Conservation (phyloP, 2,113 vertebrate species). For the rabbit (Oryctolagus cuniculus) region mOryCun1.1 NC_091448.1:28028001-28028500, state of each 20-base stretch:
- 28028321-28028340: constrained; percentile 54
- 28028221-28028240: constrained; percentile 57
- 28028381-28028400: neutral
- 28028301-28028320: constrained; percentile 14
- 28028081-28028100: neutral
- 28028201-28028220: constrained; percentile 46
- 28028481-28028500: constrained; percentile 44
- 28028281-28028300: neutral
- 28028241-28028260: constrained; percentile 54
- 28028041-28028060: constrained; percentile 15
- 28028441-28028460: neutral
- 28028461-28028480: neutral
- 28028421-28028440: neutral
- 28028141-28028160: constrained; percentile 50
- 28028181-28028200: constrained; percentile 52
- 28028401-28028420: neutral
- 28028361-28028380: neutral
- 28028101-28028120: neutral
- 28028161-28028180: constrained; percentile 62
- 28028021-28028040: neutral
- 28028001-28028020: constrained; percentile 14
- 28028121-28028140: neutral
- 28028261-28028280: neutral
- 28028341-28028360: constrained; percentile 49
- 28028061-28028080: constrained; percentile 15